Conservation (phyloP, 2,797 vertebrate genomes). For the Petrocephalus sullivani region DNA sequence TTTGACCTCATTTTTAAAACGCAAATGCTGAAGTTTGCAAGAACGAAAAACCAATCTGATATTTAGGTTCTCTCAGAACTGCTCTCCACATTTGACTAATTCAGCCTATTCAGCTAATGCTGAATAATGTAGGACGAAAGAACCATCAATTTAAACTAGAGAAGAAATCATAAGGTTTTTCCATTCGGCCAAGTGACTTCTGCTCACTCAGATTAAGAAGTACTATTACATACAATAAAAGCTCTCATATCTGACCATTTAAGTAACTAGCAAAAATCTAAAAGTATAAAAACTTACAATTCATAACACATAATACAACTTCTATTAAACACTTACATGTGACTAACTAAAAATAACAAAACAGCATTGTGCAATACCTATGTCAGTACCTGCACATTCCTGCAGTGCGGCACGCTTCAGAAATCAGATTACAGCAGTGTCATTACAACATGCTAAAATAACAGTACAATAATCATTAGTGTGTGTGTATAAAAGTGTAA, state of each 20-base stretch:
- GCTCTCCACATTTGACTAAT: not conserved
- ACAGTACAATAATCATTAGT: not conserved
- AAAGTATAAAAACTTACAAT: not conserved
- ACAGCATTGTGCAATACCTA: not conserved
- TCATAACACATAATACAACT: not conserved
- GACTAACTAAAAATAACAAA: not conserved
- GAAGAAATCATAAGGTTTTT: not conserved
- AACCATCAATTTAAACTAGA: not conserved
- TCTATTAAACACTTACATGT: not conserved
- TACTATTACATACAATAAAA: not conserved
- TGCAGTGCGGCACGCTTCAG: not conserved
- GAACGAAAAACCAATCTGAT: not conserved
- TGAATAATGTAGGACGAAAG: not conserved
- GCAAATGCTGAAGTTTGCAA: not conserved
- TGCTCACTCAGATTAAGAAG: not conserved
- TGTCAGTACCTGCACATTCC: not conserved
- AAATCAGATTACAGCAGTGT: not conserved
- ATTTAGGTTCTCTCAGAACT: not conserved
- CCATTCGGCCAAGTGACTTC: not conserved
- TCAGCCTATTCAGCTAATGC: not conserved
- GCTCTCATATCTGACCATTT: not conserved
- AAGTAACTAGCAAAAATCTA: not conserved
- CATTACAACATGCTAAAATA: not conserved
- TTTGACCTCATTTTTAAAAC: not conserved
- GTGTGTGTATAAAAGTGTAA: not conserved